Evolutionary conservation across 2,888 invertebrate genomes (phyloP).

Genomic region (Gasteruption jaculator): DNA sequence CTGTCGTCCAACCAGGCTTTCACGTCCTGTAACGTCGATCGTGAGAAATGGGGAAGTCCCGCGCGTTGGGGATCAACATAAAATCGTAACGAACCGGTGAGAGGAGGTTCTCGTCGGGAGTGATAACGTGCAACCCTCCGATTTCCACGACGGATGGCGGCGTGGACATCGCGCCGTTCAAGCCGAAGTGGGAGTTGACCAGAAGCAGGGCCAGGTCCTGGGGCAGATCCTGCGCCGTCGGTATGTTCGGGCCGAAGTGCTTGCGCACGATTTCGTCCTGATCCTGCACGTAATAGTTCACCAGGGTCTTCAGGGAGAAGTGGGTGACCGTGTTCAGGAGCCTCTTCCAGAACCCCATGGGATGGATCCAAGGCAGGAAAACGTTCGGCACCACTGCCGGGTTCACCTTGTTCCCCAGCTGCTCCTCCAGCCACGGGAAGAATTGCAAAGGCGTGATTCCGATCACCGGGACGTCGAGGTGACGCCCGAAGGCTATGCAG

Average conservation of each 20-base stretch:
- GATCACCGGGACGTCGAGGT: conserved; percentile 35
- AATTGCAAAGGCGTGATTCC: conserved; percentile 30
- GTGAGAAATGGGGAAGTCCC: too few relatives aligned
- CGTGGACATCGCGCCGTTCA: conserved; percentile 51
- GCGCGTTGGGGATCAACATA: too few relatives aligned
- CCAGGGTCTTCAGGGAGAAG: conserved; percentile 22
- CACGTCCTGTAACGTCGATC: conserved; percentile 35
- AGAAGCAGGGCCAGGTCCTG: conserved; percentile 53
- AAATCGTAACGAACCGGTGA: conserved; percentile 27
- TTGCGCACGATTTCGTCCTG: conserved; percentile 32
- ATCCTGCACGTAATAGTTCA: conserved; percentile 14
- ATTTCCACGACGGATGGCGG: conserved; percentile 54
- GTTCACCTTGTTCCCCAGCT: conserved; percentile 35
- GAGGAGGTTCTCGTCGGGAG: conserved; percentile 18
- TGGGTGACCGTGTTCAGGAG: conserved; percentile 28
- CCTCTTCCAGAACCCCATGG: conserved; percentile 35
- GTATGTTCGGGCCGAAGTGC: conserved; percentile 36
- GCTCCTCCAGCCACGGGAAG: conserved; percentile 35
- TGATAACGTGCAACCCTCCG: conserved; percentile 56
- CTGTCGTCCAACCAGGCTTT: conserved; percentile 42
- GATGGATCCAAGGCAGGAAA: conserved; percentile 19
- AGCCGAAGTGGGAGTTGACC: conserved; percentile 53
- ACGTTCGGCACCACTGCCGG: conserved; percentile 32
- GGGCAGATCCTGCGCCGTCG: conserved; percentile 50
- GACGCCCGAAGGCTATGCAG: conserved; percentile 32